Evolutionary conservation across 2,113 vertebrate genomes (phyloP).

Genomic region (Emydura subglobosa): DNA sequence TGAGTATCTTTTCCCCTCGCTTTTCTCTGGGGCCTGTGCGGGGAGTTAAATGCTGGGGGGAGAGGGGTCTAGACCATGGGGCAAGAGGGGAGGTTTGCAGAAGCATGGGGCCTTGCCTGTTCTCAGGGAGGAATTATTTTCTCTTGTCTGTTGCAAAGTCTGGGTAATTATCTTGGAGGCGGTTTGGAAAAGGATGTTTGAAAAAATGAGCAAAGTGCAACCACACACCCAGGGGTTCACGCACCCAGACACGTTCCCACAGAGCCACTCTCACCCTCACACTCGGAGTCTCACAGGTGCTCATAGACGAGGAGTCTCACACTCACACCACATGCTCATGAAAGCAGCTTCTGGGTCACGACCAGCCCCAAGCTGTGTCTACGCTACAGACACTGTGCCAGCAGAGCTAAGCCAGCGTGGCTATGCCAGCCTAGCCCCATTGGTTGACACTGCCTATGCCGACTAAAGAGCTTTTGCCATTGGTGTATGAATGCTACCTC

Average conservation of each 20-base stretch:
- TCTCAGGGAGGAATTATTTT: fast-evolving
- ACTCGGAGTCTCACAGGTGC: neutral
- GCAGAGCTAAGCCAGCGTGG: too few relatives aligned
- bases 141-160: neutral
- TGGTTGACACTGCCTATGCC: too few relatives aligned
- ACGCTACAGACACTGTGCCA: neutral
- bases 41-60: neutral
- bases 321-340: neutral
- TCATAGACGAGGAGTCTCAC: neutral
- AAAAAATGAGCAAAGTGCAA: neutral
- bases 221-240: neutral
- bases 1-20: neutral
- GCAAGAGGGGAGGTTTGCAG: fast-evolving
- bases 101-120: fast-evolving
- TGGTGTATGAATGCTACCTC: too few relatives aligned
- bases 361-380: too few relatives aligned
- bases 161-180: neutral
- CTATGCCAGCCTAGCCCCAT: neutral
- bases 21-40: neutral
- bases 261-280: too few relatives aligned
- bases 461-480: too few relatives aligned
- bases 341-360: too few relatives aligned
- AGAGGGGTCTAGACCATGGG: fast-evolving
- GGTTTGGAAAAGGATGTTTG: neutral
- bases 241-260: neutral